A percentile compares a stretch with the other conserved stretches of the same genome.
Evolutionary conservation across 2,888 invertebrate genomes (phyloP).

Genomic region (Oligia latruncula): DNA sequence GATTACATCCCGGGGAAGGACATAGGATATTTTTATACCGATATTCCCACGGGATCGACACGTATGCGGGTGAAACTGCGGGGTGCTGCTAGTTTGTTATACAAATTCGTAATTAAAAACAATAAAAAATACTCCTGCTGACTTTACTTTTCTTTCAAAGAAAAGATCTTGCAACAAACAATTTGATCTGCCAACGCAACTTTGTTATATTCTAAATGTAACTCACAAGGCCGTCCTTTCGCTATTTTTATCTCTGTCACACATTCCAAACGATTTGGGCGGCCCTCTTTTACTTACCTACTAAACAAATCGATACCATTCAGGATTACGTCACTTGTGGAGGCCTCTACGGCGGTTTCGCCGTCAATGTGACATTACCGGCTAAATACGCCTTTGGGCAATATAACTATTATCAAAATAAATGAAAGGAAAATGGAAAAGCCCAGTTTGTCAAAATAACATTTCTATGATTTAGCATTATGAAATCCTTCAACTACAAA

Average conservation of each 20-base stretch:
- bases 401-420: neutral
- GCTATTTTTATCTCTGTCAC: constrained; percentile 51
- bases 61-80: no score
- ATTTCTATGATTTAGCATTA: no score
- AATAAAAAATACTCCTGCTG: neutral
- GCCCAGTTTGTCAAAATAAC: neutral
- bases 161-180: no score
- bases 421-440: neutral
- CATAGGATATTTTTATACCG: no score
- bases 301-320: constrained; percentile 39
- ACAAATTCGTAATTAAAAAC: neutral
- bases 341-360: constrained; percentile 13
- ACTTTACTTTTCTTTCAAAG: neutral
- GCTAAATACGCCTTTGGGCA: neutral
- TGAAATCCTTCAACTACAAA: no score
- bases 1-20: no score
- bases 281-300: neutral
- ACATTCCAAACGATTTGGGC: constrained; percentile 15
- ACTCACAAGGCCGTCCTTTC: neutral
- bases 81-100: neutral
- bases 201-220: constrained; percentile 3
- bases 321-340: constrained; percentile 31
- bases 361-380: neutral
- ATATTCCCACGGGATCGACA: no score
- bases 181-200: neutral